phyloP scores from a whole-genome alignment of 2,888 invertebrate species.

The Cantharis rustica region DNA sequence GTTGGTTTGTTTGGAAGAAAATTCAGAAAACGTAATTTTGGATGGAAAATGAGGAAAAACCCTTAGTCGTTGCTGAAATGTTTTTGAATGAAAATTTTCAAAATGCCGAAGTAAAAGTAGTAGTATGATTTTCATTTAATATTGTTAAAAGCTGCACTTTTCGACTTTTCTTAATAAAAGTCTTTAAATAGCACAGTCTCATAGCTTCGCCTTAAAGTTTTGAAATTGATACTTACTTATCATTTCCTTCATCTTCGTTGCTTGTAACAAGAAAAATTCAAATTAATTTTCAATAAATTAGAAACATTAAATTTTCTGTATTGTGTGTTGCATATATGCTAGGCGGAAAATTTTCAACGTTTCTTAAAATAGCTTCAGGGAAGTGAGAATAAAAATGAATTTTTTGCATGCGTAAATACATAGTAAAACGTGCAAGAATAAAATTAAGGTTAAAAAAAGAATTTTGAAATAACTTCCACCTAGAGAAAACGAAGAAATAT shows the following conservation, averaged over 20 bases:
- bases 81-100: too few species aligned
- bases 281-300: not conserved
- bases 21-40: too few species aligned
- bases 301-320: not conserved
- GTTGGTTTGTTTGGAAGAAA: too few species aligned
- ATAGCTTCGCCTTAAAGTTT: not conserved
- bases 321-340: not conserved
- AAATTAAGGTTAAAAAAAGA: not conserved
- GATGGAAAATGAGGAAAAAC: too few species aligned
- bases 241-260: slow-evolving; percentile 33
- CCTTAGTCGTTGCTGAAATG: too few species aligned
- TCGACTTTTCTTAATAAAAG: too few species aligned
- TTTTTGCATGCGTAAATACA: not conserved
- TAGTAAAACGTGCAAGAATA: not conserved
- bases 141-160: too few species aligned
- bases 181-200: too few species aligned
- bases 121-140: too few species aligned
- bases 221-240: slow-evolving; percentile 33
- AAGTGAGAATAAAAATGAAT: not conserved
- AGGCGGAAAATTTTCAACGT: not conserved
- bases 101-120: too few species aligned
- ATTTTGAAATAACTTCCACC: not conserved
- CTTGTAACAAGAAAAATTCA: slow-evolving; percentile 12
- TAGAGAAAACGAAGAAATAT: too few species aligned
- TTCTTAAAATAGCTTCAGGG: not conserved